Conservation (phyloP, 2,797 vertebrate genomes). For the Lemur catta region DNA sequence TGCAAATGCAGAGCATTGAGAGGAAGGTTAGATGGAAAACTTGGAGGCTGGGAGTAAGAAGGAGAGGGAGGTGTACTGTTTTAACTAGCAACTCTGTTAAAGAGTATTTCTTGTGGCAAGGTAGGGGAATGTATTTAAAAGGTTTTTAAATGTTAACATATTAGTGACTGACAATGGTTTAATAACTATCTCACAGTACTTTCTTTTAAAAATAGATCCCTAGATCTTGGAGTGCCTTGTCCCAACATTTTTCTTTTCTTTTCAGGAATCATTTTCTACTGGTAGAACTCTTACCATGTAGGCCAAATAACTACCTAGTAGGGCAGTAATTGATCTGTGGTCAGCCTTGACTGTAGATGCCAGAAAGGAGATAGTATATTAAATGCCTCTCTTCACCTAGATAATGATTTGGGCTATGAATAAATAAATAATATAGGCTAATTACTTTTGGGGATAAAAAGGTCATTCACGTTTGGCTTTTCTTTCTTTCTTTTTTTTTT, state of each 20-base stretch:
- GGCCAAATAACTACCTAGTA: background rate
- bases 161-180: background rate
- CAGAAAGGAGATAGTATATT: conserved; percentile 9
- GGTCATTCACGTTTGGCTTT: background rate
- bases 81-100: background rate
- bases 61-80: background rate
- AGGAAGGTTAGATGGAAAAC: background rate
- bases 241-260: background rate
- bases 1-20: background rate
- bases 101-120: background rate
- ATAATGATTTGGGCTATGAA: background rate
- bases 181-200: background rate
- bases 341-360: background rate
- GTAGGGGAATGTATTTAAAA: too few relatives aligned
- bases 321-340: background rate
- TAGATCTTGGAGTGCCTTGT: background rate
- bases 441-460: background rate
- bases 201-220: background rate
- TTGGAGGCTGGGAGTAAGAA: background rate
- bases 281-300: background rate
- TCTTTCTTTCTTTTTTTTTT: background rate
- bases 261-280: background rate
- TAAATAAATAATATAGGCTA: background rate
- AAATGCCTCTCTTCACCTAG: background rate
- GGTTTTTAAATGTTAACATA: background rate